These are phyloP conservation scores for Tinea pellionella DNA, from an alignment of 2,888 invertebrate genomes.

Conservation along the genomic window DNA sequence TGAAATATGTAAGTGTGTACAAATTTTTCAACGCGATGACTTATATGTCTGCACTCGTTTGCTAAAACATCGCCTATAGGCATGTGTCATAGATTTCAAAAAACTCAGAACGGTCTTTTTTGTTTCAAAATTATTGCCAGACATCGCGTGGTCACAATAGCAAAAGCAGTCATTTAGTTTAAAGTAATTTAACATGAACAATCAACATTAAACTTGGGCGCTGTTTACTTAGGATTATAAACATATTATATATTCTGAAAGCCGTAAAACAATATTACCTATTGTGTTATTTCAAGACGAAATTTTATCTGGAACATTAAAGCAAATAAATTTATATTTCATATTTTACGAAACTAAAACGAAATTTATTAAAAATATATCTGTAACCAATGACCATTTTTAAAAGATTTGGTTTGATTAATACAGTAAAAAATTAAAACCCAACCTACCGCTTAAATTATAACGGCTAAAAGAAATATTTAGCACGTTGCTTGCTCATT, in stretches of 20 bases:
- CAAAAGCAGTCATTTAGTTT: not conserved
- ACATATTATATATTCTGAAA: not conserved
- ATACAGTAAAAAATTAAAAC: too few relatives aligned
- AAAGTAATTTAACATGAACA: not conserved
- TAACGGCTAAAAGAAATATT: too few relatives aligned
- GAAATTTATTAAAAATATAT: too few relatives aligned
- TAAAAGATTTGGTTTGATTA: too few relatives aligned
- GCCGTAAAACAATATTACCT: constrained; percentile 2
- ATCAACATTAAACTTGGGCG: constrained; percentile 1
- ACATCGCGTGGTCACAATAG: not conserved
- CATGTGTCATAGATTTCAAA: not conserved
- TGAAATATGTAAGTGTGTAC: constrained; percentile 8
- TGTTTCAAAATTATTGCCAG: too few relatives aligned
- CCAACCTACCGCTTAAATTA: too few relatives aligned
- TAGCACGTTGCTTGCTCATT: too few relatives aligned
- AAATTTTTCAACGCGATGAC: constrained; percentile 29
- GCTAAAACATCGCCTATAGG: constrained; percentile 48
- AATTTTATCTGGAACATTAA: not conserved
- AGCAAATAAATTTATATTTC: not conserved
- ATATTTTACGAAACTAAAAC: too few relatives aligned
- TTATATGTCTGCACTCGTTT: constrained; percentile 49
- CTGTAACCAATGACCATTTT: too few relatives aligned
- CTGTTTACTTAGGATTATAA: constrained; percentile 7
- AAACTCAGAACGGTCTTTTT: not conserved
- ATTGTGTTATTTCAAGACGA: constrained; percentile 4